Conservation (phyloP, 2,888 invertebrate species). For the Cryptophagus acutangulus region DNA sequence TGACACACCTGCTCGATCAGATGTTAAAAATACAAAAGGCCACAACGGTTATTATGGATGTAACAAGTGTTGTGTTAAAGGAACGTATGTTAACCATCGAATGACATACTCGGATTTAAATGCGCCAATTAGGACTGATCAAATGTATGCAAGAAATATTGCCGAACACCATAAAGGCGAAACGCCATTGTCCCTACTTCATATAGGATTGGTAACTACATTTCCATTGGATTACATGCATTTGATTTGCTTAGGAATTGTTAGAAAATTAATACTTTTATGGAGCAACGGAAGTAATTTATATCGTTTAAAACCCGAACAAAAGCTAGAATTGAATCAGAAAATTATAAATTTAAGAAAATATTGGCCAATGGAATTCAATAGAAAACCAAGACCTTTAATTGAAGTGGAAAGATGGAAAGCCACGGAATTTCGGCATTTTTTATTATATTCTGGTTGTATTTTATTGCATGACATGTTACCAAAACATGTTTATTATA, state of each 20-base stretch:
- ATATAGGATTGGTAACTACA: constrained; percentile 26
- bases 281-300: constrained; percentile 18
- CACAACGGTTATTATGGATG: constrained; percentile 24
- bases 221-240: constrained; percentile 31
- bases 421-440: constrained; percentile 20
- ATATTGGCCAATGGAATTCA: constrained; percentile 19
- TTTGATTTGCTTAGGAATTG: constrained; percentile 7
- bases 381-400: constrained; percentile 19
- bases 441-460: constrained; percentile 20
- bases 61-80: constrained; percentile 20
- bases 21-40: constrained; percentile 15
- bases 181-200: background rate
- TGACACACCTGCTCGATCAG: constrained; percentile 14
- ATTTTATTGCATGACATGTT: constrained; percentile 13
- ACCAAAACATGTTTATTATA: constrained; percentile 10
- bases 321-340: background rate
- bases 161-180: background rate
- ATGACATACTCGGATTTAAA: constrained; percentile 15
- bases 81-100: constrained; percentile 14
- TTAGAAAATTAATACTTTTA: constrained; percentile 20
- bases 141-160: background rate
- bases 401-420: constrained; percentile 21
- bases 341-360: background rate
- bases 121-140: background rate
- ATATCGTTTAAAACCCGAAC: constrained; percentile 11